phyloP scores from a whole-genome alignment of 2,797 vertebrate species.

The Masticophis lateralis region DNA sequence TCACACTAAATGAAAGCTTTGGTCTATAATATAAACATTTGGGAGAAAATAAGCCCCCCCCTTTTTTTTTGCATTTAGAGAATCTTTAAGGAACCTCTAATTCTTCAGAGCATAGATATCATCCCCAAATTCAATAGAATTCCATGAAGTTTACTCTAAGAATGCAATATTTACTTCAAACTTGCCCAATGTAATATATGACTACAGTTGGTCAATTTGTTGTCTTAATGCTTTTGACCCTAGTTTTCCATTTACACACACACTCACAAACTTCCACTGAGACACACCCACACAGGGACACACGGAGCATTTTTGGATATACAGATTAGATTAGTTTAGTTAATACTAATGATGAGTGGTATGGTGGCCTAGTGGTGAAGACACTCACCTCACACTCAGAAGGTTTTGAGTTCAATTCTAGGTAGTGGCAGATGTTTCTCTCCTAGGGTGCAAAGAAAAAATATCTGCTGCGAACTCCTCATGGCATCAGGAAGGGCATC shows the following conservation, averaged over 20 bases:
- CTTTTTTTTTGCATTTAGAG: not conserved
- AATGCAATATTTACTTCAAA: not conserved
- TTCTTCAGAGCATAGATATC: not conserved
- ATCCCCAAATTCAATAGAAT: not conserved
- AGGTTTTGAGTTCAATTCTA: not conserved
- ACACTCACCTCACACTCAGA: not conserved
- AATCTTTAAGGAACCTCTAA: not conserved
- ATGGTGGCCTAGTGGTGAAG: not conserved
- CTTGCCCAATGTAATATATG: constrained; percentile 16
- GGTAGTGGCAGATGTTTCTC: not conserved
- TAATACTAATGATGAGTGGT: not conserved
- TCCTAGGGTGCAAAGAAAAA: not conserved
- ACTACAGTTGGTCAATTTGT: not conserved
- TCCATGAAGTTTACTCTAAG: not conserved
- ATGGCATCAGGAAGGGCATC: not conserved
- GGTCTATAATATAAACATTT: not conserved
- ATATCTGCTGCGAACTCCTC: not conserved
- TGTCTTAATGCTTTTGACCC: constrained; percentile 29
- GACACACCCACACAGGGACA: not conserved
- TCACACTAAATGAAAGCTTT: not conserved
- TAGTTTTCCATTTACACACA: constrained; percentile 21
- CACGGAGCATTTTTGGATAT: not conserved
- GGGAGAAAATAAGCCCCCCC: not conserved
- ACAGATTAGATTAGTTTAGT: not conserved
- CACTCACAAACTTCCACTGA: not conserved